Evolutionary conservation across 92 coral and sea anemone genomes (phyloP), one percentile per base, ranked within the genome.

Genomic region (Porites lobata): DNA sequence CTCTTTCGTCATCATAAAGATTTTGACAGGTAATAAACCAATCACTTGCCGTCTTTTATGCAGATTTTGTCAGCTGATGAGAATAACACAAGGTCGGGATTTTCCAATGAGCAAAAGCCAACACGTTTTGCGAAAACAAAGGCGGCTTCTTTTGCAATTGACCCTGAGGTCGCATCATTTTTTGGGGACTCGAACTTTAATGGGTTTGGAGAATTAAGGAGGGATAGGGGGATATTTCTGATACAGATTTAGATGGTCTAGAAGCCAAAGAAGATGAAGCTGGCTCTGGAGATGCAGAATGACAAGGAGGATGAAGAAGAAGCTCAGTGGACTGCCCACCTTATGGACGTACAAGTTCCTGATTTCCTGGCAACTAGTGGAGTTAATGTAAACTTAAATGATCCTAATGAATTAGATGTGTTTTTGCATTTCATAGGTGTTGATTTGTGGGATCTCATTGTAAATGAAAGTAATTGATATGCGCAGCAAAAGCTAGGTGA

Each of bases 391-490:
- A 69, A 32, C 21, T 20, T 85, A 62, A 64, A 15, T 24, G 59
- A 53, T 19, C 82, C 74, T 38, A 54, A 64, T 64, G 83, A 75
- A 70, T 52, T 38, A n/a, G 82, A 65, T 63, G 52, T 69, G 32
- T 86, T 78, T 52, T 78, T 70, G 47, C 18, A 58, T 53, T 53
- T 77, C n/a, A 7, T 69, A 21, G 78, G 84, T 22, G 78, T 77
- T 50, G 85, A 65, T 50, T 82, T 77, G 21, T 67, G 50, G 85
- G 85, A 89, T 54, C 50, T 17, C 17, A 66, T 89, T n/a, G 92
- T 84, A 59, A 50, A 77, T 19, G 72, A 89, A 73, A 89, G 85
- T 29, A 89, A 84, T 72, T 62, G 80, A 19, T 89, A 89, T 54
- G 86, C 89, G 72, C 85, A 73, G 18, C 86, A 84, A 65, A 89